Conservation (phyloP, 2,113 vertebrate genomes). For the Grammomys surdaster region DNA sequence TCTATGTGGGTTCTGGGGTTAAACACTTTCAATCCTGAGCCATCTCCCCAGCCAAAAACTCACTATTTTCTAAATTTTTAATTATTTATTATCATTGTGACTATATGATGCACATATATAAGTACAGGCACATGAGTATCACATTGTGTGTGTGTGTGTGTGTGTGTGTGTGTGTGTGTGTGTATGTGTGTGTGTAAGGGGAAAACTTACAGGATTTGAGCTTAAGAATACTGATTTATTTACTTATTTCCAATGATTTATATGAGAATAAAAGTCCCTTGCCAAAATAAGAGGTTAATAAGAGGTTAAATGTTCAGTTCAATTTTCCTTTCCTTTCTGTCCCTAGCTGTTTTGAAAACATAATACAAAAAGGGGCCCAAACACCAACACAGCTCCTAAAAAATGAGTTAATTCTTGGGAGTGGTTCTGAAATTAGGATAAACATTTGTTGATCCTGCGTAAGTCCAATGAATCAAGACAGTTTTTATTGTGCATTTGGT, state of each 20-base stretch:
- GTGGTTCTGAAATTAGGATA: not conserved
- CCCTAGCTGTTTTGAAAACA: not conserved
- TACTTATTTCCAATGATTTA: not conserved
- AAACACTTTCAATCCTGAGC: not conserved
- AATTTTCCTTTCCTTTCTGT: not conserved
- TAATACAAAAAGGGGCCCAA: not conserved
- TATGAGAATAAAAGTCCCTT: not conserved
- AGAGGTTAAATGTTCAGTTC: not conserved
- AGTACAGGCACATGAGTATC: not conserved
- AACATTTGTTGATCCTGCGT: not conserved
- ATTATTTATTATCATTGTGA: not conserved
- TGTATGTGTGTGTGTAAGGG: not conserved
- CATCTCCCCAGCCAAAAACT: not conserved
- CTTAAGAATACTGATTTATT: not conserved
- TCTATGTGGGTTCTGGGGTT: not conserved
- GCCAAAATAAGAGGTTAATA: not conserved
- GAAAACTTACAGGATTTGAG: not conserved
- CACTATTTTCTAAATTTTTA: not conserved
- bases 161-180: not conserved
- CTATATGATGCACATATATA: not conserved
- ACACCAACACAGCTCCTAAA: not conserved
- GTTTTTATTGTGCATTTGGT: not conserved
- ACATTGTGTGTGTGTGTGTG: not conserved
- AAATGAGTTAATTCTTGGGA: not conserved
- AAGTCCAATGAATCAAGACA: not conserved